Base-by-base conservation (phyloP, 2,797 vertebrate species). In the Brachymystax lenok region DNA sequence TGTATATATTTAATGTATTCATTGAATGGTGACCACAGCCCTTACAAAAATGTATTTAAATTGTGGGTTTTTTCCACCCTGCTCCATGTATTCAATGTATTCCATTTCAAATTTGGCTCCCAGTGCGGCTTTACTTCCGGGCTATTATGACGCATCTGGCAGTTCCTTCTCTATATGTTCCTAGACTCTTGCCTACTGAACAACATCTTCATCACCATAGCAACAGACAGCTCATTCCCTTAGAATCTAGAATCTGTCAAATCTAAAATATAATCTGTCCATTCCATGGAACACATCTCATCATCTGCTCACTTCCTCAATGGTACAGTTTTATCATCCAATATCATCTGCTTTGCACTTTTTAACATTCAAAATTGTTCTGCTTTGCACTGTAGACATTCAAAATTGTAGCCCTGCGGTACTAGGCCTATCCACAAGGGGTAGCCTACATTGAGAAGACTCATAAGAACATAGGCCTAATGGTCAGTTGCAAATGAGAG, bases 151-250 rank as follows among this genome's bases (percentile, higher is more conserved):
- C 40, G 2, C 10, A 46, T 46, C 40, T 46, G 10, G 40, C 40
- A 46, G 40, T 12, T 46, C 2, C 10, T 12, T 46, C 40, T 46
- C 40, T 13, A 3, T 46, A 46, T 46, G 40, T 46, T 46, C 40
- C 40, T 46, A 46, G 40, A 46, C 24, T 35, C 6, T 50, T 61
- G 56, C n/a, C 56, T 61, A n/a, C 19, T n/a, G n/a, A 21, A 59
- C 33, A 28, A 69, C 67, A 66, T 80, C 69, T 68, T 74, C 21
- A 69, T 78, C 28, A 56, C 79, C 74, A 78, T 78, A 74, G 79
- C 68, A 78, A 83, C 82, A 61, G 66, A 61, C 66, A 68, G 61
- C 68, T 68, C n/a, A 71, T 79, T 67, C 51, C 8, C 12, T 30
- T 70, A 66, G 59, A 77, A 52, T 67, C 46, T 70, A 64, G 74